Percentiles rank a stretch among this genome's conserved stretches.
Evolutionary conservation across 2,888 invertebrate genomes (phyloP).

Genomic region (Hemistola chrysoprasaria): DNA sequence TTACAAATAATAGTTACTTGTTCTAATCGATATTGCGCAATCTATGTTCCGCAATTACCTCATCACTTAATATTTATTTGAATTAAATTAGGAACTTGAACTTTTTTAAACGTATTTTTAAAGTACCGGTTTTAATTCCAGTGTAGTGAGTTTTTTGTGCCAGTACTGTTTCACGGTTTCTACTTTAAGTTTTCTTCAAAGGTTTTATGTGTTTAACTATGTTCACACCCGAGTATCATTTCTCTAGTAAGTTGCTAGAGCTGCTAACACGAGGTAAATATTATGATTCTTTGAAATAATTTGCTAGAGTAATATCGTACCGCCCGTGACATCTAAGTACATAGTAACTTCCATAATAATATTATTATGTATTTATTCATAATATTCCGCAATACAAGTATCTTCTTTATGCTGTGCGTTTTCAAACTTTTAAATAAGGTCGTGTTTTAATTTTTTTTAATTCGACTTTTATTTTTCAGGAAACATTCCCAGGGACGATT

Average conservation of each 20-base stretch:
- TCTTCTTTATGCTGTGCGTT: too few relatives aligned
- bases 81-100: constrained; percentile 1
- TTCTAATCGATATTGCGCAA: constrained; percentile 11
- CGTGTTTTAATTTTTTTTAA: not conserved
- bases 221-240: constrained; percentile 70
- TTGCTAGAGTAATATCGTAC: too few relatives aligned
- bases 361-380: too few relatives aligned
- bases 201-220: constrained; percentile 48
- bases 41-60: too few relatives aligned
- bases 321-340: too few relatives aligned
- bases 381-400: too few relatives aligned
- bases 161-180: not conserved
- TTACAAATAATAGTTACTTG: constrained; percentile 1
- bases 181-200: not conserved
- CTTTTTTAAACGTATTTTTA: constrained; percentile 1
- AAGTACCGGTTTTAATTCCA: constrained; percentile 11
- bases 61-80: too few relatives aligned
- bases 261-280: constrained; percentile 67
- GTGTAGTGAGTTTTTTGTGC: constrained; percentile 7
- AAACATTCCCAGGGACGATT: constrained; percentile 51
- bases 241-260: constrained; percentile 71
- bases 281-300: not conserved
- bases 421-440: not conserved
- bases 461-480: constrained; percentile 52
- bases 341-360: too few relatives aligned